Conservation (phyloP, 2,113 vertebrate genomes). For the Mormoops blainvillei region DNA sequence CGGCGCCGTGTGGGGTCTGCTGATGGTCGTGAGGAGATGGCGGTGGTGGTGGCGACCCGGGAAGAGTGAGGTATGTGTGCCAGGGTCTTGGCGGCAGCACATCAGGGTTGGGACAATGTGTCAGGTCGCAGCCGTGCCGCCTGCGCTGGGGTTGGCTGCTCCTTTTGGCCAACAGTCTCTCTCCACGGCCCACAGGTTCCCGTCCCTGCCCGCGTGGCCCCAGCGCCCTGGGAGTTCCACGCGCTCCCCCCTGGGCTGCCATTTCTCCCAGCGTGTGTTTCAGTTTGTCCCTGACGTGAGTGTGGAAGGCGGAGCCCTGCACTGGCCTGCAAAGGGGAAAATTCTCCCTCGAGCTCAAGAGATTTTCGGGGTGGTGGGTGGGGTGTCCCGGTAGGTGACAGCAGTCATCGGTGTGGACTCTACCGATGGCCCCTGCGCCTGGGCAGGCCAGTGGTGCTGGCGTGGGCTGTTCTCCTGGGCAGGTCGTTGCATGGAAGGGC, state of each 20-base stretch:
- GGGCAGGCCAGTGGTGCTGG: not conserved
- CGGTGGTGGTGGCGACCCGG: accelerated
- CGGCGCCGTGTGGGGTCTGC: accelerated
- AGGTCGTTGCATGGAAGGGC: not conserved
- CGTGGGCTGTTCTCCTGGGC: accelerated
- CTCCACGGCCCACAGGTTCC: accelerated
- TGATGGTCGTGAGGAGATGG: accelerated
- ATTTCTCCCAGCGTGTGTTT: no score
- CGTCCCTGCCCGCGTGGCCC: accelerated
- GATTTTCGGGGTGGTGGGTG: accelerated
- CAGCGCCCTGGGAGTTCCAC: accelerated
- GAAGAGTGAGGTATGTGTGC: accelerated
- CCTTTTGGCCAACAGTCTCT: accelerated
- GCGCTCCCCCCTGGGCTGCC: accelerated
- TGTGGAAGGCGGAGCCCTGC: not conserved
- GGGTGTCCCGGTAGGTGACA: accelerated
- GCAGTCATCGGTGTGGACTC: no score
- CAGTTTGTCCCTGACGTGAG: not conserved
- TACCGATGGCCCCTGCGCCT: accelerated
- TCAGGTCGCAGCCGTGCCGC: accelerated
- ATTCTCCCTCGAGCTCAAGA: not conserved
- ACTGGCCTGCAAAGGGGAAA: not conserved
- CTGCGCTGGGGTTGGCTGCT: not conserved
- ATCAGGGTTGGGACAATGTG: accelerated
- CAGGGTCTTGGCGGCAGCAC: accelerated